Evolutionary conservation across 2,888 invertebrate genomes (phyloP).

Genomic region (Drosophila buzzatii): DNA sequence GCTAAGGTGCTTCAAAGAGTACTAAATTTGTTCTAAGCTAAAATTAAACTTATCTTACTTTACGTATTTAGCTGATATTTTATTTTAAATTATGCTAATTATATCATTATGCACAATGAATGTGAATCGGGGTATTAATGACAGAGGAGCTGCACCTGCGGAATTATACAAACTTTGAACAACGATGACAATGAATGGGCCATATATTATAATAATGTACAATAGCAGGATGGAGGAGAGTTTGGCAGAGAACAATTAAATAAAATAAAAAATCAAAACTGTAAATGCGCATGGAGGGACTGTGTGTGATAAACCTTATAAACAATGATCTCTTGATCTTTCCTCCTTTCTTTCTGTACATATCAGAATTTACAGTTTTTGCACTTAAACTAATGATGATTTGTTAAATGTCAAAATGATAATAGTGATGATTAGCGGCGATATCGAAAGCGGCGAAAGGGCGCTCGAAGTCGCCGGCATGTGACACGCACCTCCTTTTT

Average conservation of each 20-base stretch:
- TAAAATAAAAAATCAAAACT: background rate
- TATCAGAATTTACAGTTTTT: slow-evolving; percentile 39
- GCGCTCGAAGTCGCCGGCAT: slow-evolving; percentile 82
- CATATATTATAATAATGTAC: slow-evolving; percentile 44
- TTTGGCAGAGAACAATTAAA: background rate
- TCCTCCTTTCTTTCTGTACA: slow-evolving; percentile 7
- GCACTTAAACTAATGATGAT: slow-evolving; percentile 44
- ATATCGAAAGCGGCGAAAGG: slow-evolving; percentile 84
- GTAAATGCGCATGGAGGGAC: slow-evolving; percentile 22
- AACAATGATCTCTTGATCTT: slow-evolving; percentile 18
- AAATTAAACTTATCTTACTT: slow-evolving; percentile 69
- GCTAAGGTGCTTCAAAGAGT: slow-evolving; percentile 35
- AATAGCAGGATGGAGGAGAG: slow-evolving; percentile 5
- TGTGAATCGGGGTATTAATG: slow-evolving; percentile 9
- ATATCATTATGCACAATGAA: slow-evolving; percentile 26
- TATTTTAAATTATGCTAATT: slow-evolving; percentile 59
- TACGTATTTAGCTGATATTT: slow-evolving; percentile 56
- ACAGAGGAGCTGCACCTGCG: background rate
- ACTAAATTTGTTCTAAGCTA: slow-evolving; percentile 73
- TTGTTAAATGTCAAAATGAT: slow-evolving; percentile 25
- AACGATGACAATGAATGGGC: slow-evolving; percentile 16
- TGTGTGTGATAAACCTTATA: slow-evolving; percentile 21
- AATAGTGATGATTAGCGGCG: slow-evolving; percentile 76
- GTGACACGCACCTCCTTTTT: slow-evolving; percentile 84
- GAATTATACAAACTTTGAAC: slow-evolving; percentile 5